Conservation (phyloP, 2,797 vertebrate species). For the Rhinoraja longicauda region DNA sequence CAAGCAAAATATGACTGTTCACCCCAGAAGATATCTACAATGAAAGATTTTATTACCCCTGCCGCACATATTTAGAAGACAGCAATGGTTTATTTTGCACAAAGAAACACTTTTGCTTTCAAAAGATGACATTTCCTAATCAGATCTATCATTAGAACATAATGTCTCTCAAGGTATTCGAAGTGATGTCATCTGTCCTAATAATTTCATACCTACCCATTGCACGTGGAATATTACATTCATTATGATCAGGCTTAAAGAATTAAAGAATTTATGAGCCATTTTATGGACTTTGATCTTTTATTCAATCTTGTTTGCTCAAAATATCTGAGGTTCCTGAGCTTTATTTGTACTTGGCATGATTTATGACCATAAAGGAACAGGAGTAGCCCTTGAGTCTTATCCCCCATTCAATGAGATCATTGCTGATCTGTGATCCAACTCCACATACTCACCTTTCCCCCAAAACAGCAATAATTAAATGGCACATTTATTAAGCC, state of each 20-base stretch:
- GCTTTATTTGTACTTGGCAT: not conserved
- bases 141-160: not conserved
- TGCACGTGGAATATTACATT: not conserved
- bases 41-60: conserved; percentile 7
- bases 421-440: too few relatives aligned
- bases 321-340: not conserved
- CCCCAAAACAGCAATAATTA: not conserved
- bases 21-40: conserved; percentile 59
- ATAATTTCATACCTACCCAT: not conserved
- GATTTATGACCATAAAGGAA: not conserved
- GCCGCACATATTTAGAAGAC: not conserved
- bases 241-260: not conserved
- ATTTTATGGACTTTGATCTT: not conserved
- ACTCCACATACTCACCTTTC: too few relatives aligned
- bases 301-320: not conserved
- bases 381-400: too few relatives aligned
- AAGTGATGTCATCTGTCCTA: not conserved
- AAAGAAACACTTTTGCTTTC: not conserved
- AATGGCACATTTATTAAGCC: not conserved
- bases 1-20: conserved; percentile 71
- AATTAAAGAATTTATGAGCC: not conserved
- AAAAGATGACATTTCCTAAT: not conserved
- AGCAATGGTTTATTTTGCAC: not conserved
- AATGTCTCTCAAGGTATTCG: not conserved
- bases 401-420: too few relatives aligned